Evolutionary conservation across 2,888 invertebrate species (phyloP), one percentile per base, ranked within the genome.

Genomic region (Troilus luridus): DNA sequence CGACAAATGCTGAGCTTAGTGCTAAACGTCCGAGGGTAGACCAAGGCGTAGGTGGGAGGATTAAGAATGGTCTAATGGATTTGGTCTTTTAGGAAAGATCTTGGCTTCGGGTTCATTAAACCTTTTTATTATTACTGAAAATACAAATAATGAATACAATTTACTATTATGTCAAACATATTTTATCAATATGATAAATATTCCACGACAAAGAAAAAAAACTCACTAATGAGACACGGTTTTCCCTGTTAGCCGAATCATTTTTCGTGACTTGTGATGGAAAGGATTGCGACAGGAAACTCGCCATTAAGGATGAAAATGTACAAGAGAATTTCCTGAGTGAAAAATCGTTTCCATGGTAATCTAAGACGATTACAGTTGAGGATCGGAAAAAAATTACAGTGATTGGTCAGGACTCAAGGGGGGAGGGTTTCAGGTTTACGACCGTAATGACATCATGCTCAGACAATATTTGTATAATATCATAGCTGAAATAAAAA

Each of bases 251-350:
- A 64, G 64, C 64, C 72, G 8, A 41, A 77, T 77, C 72, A 77
- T 77, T 77, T 77, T 41, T 77, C 72, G 72, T 77, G 72, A 77
- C 72, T 77, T 77, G 41, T 41, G 41, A 77, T 77, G 27, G 24
- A 1, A 77, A 41, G 41, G 72, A 41, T 77, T 77, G 72, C 17
- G 0, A 77, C 72, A 77, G 72, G 72, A 77, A 77, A 77, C 72
- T 77, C 72, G 72, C 72, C 72, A 77, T 77, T 77, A 77, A 14
- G 41, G 72, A 77, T 77, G 72, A 77, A 77, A 77, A 77, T 77
- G 72, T 41, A 77, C 72, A 1, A 19, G 41, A 77, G 72, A 77
- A 77, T 77, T 77, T 77, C 41, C 72, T 77, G 72, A 77, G 72
- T 77, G 41, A 77, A 77, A 77, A 77, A 77, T 77, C 27, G 27